Percentiles rank a stretch among this genome's conserved stretches.
These are phyloP conservation scores for Paramormyrops hopkinsi DNA, from an alignment of 2,797 vertebrate species.

Conservation along the genomic window DNA sequence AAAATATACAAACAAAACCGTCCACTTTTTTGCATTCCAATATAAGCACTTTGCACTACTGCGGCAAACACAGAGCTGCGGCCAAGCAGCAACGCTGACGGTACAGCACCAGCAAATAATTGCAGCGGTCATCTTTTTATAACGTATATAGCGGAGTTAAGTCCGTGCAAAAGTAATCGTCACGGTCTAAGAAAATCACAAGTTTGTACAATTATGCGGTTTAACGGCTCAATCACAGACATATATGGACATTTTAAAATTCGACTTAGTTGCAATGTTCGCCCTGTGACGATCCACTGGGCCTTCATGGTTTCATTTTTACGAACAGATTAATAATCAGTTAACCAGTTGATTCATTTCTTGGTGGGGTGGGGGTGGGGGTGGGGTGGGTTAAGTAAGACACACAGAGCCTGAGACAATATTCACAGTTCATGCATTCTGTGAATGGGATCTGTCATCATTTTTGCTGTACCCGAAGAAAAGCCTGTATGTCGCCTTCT, in stretches of 20 bases:
- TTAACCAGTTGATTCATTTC: not conserved
- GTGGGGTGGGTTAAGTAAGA: not conserved
- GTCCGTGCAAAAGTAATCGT: not conserved
- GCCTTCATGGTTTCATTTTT: not conserved
- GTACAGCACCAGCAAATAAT: not conserved
- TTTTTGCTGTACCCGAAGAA: not conserved
- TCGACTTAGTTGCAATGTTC: not conserved
- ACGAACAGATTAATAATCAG: not conserved
- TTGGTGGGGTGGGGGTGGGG: not conserved
- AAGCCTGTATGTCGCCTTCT: conserved; percentile 12
- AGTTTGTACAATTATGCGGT: not conserved
- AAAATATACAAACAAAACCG: not conserved
- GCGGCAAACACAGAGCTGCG: not conserved
- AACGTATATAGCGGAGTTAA: not conserved
- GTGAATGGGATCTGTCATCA: conserved; percentile 17
- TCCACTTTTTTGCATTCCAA: not conserved
- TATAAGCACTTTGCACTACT: conserved; percentile 4
- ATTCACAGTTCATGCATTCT: not conserved
- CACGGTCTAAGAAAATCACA: not conserved
- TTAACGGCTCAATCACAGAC: not conserved
- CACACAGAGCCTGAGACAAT: not conserved
- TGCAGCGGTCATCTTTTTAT: not conserved
- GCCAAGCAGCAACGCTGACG: conserved; percentile 3
- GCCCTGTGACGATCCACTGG: not conserved
- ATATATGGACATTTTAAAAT: not conserved